These are phyloP conservation scores for Ferdinandea cuprea DNA, from an alignment of 2,888 invertebrate species.

Conservation along the genomic window DNA sequence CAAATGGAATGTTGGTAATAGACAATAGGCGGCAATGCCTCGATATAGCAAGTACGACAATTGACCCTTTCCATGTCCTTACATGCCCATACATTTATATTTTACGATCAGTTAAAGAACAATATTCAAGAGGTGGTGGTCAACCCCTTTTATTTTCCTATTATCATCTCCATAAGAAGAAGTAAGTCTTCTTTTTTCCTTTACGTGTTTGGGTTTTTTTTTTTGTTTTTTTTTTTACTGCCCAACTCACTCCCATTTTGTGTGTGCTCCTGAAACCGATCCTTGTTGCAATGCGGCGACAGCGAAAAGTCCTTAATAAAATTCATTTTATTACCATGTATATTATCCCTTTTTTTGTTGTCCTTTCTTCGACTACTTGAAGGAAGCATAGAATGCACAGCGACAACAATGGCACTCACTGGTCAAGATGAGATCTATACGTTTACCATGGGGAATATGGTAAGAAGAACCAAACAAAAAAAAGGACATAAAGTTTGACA, in stretches of 20 bases:
- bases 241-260: constrained; percentile 66
- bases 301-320: constrained; percentile 64
- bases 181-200: constrained; percentile 11
- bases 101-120: constrained; percentile 71
- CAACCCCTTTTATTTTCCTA: constrained; percentile 63
- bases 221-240: constrained; percentile 5
- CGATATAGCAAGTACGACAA: constrained; percentile 69
- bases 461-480: constrained; percentile 47
- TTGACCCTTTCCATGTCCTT: constrained; percentile 72
- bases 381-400: constrained; percentile 27
- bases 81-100: constrained; percentile 73
- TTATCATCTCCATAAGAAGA: constrained; percentile 4
- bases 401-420: constrained; percentile 45
- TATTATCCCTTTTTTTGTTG: constrained; percentile 57
- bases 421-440: constrained; percentile 54
- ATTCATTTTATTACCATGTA: constrained; percentile 66
- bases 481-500: constrained; percentile 69
- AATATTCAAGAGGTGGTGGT: constrained; percentile 59
- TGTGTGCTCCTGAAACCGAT: constrained; percentile 66
- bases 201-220: too few species aligned
- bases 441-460: constrained; percentile 30
- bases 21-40: constrained; percentile 53
- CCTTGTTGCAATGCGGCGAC: constrained; percentile 40
- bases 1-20: too few species aligned
- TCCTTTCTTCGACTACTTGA: constrained; percentile 44